Conservation (phyloP, 1,140 invertebrate genomes). For the Pollicipes pollicipes region DNA sequence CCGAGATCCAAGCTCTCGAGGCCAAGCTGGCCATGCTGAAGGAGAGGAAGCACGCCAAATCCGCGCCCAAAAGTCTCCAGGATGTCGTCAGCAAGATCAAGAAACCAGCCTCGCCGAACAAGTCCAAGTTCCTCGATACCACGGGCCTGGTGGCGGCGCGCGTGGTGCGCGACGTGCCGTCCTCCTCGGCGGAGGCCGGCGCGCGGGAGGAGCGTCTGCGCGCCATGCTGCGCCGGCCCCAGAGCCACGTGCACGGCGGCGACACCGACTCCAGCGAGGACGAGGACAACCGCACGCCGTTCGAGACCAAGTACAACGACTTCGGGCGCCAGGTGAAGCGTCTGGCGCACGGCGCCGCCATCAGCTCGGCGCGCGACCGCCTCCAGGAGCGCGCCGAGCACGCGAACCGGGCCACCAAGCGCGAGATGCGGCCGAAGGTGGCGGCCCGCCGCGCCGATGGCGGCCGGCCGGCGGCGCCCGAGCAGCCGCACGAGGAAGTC, state of each 20-base stretch:
- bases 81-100: not conserved
- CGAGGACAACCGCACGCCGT: constrained; percentile 51
- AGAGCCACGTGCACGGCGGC: constrained; percentile 31
- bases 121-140: not conserved
- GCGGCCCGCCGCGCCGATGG: not conserved
- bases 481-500: not conserved
- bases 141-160: not conserved
- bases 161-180: not conserved
- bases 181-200: not conserved
- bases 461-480: too few species aligned
- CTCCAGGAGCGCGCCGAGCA: not conserved
- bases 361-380: not conserved
- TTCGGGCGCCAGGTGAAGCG: constrained; percentile 46
- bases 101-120: not conserved
- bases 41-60: not conserved
- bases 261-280: constrained; percentile 59
- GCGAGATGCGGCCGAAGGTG: not conserved
- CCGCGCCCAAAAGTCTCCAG: not conserved
- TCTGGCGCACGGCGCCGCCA: constrained; percentile 21
- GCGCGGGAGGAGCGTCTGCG: not conserved
- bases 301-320: constrained; percentile 46
- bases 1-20: not conserved
- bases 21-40: not conserved
- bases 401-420: constrained; percentile 1
- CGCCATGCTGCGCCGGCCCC: not conserved